phyloP scores from a whole-genome alignment of 2,797 vertebrate genomes.

The Oreonectes daqikongensis region DNA sequence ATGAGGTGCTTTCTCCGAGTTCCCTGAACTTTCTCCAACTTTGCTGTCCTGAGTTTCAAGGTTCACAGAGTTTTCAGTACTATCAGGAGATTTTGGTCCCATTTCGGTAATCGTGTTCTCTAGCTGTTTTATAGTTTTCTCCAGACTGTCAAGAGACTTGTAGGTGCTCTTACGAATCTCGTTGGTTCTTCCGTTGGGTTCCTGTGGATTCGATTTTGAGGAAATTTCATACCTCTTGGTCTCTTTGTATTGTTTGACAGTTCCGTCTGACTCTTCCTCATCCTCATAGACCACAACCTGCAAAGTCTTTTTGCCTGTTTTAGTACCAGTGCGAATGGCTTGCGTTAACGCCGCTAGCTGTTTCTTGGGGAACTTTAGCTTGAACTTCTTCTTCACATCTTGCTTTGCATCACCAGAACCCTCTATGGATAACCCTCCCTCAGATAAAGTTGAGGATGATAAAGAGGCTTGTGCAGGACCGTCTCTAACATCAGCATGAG shows the following conservation, averaged over 20 bases:
- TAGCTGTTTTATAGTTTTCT: slow-evolving; percentile 97
- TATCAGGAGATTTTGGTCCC: slow-evolving; percentile 77
- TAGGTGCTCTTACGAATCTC: slow-evolving; percentile 95
- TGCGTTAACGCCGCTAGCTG: slow-evolving; percentile 92
- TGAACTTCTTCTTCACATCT: slow-evolving; percentile 94
- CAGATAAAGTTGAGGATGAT: slow-evolving; percentile 31
- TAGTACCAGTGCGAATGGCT: slow-evolving; percentile 90
- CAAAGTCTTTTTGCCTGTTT: slow-evolving; percentile 94
- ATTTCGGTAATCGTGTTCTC: slow-evolving; percentile 97
- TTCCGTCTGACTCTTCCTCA: slow-evolving; percentile 91
- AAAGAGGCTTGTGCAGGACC: background rate
- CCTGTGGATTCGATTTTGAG: slow-evolving; percentile 45
- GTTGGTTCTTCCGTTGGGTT: slow-evolving; percentile 77
- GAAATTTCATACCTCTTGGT: slow-evolving; percentile 90
- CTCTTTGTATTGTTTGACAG: slow-evolving; percentile 88
- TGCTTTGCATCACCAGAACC: slow-evolving; percentile 76
- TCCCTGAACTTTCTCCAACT: slow-evolving; percentile 61
- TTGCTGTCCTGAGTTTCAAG: slow-evolving; percentile 60
- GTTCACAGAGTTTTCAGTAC: background rate
- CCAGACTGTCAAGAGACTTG: slow-evolving; percentile 93
- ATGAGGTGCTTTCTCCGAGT: slow-evolving; percentile 60
- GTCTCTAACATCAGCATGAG: slow-evolving; percentile 22
- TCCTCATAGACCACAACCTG: slow-evolving; percentile 98
- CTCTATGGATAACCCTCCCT: slow-evolving; percentile 52
- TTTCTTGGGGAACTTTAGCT: slow-evolving; percentile 97